Conservation (phyloP, 2,888 invertebrate genomes). For the Calameuta pallipes region DNA sequence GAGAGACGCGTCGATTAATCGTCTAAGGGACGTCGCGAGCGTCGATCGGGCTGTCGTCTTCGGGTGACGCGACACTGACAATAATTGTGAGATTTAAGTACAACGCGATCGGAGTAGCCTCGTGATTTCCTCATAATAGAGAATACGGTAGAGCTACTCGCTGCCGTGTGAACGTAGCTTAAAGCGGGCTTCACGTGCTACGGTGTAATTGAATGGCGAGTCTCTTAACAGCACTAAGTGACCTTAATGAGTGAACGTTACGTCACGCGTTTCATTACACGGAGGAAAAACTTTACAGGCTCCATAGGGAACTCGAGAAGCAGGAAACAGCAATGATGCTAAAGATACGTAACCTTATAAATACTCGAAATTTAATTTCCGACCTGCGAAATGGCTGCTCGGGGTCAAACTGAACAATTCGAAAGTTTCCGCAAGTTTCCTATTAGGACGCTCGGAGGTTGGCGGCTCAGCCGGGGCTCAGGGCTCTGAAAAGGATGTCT, state of each 20-base stretch:
- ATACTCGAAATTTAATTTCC: background rate
- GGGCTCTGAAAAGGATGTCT: background rate
- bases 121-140: background rate
- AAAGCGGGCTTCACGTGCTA: background rate
- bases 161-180: background rate
- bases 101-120: background rate
- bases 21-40: too few relatives aligned
- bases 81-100: background rate
- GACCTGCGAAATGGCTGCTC: background rate
- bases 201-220: background rate
- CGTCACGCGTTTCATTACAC: background rate
- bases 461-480: background rate
- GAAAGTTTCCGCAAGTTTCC: background rate
- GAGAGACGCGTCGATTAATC: background rate
- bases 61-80: background rate
- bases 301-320: background rate
- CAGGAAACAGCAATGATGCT: background rate
- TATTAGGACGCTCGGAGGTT: background rate
- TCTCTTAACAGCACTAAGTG: background rate
- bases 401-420: background rate
- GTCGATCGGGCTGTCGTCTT: background rate
- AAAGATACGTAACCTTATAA: background rate
- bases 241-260: background rate
- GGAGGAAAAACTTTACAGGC: background rate
- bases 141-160: background rate